phyloP scores from a whole-genome alignment of 2,113 vertebrate species.

The Elephas maximus region DNA sequence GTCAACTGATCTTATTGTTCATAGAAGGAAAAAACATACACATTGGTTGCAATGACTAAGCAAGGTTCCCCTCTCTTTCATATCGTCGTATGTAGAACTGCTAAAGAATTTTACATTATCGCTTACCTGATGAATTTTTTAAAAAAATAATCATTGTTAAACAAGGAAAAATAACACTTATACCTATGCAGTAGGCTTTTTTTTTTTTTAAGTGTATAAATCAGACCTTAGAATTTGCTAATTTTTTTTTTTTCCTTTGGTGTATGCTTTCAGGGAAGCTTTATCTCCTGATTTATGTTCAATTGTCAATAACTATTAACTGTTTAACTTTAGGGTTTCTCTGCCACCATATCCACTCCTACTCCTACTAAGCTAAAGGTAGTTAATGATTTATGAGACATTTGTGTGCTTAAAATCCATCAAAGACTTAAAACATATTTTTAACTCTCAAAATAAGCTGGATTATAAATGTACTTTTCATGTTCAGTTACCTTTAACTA shows the following conservation, averaged over 20 bases:
- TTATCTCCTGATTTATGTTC: conserved; percentile 30
- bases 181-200: background rate
- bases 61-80: background rate
- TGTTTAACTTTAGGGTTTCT: background rate
- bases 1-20: conserved; percentile 1
- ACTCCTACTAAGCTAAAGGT: background rate
- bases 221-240: background rate
- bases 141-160: background rate
- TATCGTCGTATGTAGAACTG: background rate
- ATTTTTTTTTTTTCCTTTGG: background rate
- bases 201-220: background rate
- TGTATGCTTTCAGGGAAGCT: background rate
- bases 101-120: background rate
- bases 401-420: conserved; percentile 1
- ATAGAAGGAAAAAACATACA: background rate
- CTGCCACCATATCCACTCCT: background rate
- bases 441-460: background rate
- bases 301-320: background rate
- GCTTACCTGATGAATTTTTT: background rate
- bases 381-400: conserved; percentile 28
- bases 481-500: conserved; percentile 17
- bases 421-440: background rate
- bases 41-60: background rate
- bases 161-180: background rate
- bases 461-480: background rate